Evolutionary conservation across 2,113 vertebrate genomes (phyloP), one percentile per base, ranked within the genome.

Genomic region (Morone chrysops): DNA sequence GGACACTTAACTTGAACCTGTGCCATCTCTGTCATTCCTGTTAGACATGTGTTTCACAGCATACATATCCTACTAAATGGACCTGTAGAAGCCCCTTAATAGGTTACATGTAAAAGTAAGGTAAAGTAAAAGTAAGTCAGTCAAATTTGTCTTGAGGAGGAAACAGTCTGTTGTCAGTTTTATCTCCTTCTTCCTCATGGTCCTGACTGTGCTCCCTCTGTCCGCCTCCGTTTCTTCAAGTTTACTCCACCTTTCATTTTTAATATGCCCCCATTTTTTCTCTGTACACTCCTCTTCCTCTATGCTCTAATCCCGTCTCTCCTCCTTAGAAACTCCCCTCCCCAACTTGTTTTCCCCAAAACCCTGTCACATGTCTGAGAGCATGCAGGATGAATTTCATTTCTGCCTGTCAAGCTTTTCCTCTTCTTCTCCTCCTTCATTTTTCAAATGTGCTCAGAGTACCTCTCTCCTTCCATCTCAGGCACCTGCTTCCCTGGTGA

Each of bases 331-430:
- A 84, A 40, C 71, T 70, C 67, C 81, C 80, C 87, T 79, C 82
- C 75, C 83, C 57, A 31, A 71, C 78, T 59, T 12, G 40, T 67
- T 60, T 70, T 86, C 82, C 78, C 81, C 63, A 80, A 89, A 79
- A 41, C 70, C 65, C 75, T 6, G 70, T 92, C 89, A 90, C 90
- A 87, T 90, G 88, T 83, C 81, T 84, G 82, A 72, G 66, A 87
- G 87, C 84, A 86, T 79, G 89, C 67, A 22, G 81, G 73, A 75
- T 16, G 11, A 61, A 88, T 91, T 84, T 81, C 69, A 83, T 70
- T 71, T 88, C 67, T 50, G 56, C 61, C 71, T 61, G 66, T 75
- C 57, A 51, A 63, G 78, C 75, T 81, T 61, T 59, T 70, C 60
- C 43, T 70, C 70, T 57, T 47, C 47, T 63, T 11, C 14, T 48